These are phyloP conservation scores for Cephalophus harveyi DNA, from an alignment of 2,113 vertebrate genomes.

Conservation along the genomic window DNA sequence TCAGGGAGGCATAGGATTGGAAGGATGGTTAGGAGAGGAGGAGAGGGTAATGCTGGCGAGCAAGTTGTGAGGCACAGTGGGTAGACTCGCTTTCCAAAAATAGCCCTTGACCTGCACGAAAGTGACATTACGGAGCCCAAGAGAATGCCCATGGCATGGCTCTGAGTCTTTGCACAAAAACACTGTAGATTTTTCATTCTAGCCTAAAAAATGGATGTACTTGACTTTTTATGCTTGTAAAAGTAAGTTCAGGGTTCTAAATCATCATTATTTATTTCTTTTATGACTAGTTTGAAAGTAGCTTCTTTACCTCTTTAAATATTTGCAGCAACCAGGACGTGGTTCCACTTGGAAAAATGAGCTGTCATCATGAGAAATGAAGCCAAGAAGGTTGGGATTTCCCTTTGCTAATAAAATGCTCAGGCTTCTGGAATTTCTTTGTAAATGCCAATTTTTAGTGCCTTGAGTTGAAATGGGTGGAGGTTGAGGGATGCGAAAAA, in stretches of 20 bases:
- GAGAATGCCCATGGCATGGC: neutral
- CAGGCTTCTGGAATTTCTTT: conserved; percentile 73
- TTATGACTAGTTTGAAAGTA: conserved; percentile 35
- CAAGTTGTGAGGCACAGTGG: neutral
- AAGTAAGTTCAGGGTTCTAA: neutral
- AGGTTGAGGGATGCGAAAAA: conserved; percentile 28
- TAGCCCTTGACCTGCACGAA: neutral
- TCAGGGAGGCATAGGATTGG: neutral
- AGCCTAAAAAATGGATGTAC: neutral
- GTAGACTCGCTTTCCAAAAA: neutral
- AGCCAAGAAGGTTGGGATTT: conserved; percentile 70
- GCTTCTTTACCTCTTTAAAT: conserved; percentile 55
- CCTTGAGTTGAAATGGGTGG: neutral
- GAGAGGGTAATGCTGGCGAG: too few species aligned
- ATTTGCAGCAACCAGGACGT: conserved; percentile 34
- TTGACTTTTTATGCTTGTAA: conserved; percentile 33
- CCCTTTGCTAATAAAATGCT: conserved; percentile 59
- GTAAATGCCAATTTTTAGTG: conserved; percentile 59
- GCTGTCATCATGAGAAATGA: conserved; percentile 53
- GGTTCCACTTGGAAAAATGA: conserved; percentile 58
- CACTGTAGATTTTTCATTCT: neutral
- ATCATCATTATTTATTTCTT: conserved; percentile 1
- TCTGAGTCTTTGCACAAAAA: neutral
- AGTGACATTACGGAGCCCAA: neutral
- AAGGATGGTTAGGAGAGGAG: neutral